Evolutionary conservation across 2,888 invertebrate species (phyloP), one percentile per base, ranked within the genome.

Genomic region (Escarpia spicata): DNA sequence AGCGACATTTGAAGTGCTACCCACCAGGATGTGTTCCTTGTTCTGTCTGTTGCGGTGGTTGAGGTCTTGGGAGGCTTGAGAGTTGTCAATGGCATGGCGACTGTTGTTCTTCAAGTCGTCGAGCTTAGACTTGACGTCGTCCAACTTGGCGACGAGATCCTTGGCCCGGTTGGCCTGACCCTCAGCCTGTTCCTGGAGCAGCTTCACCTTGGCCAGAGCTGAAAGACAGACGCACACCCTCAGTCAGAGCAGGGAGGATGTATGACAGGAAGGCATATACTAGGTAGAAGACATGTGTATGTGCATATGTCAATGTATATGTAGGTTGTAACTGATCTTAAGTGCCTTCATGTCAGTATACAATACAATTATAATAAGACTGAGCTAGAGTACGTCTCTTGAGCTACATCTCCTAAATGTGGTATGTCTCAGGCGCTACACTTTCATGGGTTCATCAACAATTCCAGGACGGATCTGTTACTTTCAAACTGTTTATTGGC

Each of bases 171-270:
- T 95, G 93, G 94, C 31, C 93, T 95, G 95, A 31, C 93, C 92
- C n/a, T 93, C 93, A 92, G 95, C 95, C n/a, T 44, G 52, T 43
- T 97, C 97, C 94, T 97, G 97, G 0, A 98, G 95, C 0, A 96
- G 95, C 92, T 97, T 97, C 92, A 98, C 94, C 91, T 92, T 97
- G 90, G 93, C 93, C 92, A 95, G 93, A n/a, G 94, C 96, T 95
- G 94, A 89, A 60, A 92, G 1, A 43, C 89, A 92, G 43, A 75
- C 43, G 37, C 19, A 75, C 75, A 19, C n/a, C 6, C 2, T 75
- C 26, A 75, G 75, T 19, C 6, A 26, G 3, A 75, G 26, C 75
- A 75, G 19, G 0, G 75, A 26, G 75, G 19, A 26, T 15, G 26
- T 15, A 75, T 15, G 19, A 60, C 4, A 12, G 52, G 10, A 52